Percentiles rank a stretch among this genome's conserved stretches.
Conservation (phyloP, 2,797 vertebrate genomes). For the Cetoscarus ocellatus region DNA sequence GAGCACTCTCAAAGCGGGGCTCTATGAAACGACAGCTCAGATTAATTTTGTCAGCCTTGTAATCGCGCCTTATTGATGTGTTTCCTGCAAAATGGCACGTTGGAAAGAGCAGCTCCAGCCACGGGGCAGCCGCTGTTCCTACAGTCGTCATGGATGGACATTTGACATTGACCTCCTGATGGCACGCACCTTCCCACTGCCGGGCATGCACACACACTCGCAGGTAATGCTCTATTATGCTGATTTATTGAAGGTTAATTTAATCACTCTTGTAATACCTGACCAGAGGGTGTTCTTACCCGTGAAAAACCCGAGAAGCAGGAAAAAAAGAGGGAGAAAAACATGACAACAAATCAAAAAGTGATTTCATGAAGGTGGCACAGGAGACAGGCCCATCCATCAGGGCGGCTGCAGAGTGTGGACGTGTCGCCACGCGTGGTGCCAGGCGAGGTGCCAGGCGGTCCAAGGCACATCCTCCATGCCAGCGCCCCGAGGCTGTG, state of each 20-base stretch:
- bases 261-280: constrained; percentile 80
- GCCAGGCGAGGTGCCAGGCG: constrained; percentile 83
- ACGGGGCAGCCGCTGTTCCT: constrained; percentile 69
- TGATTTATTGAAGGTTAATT: constrained; percentile 84
- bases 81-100: constrained; percentile 79
- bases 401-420: constrained; percentile 76
- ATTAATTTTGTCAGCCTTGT: constrained; percentile 84
- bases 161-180: constrained; percentile 65
- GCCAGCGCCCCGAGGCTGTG: constrained; percentile 81
- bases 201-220: constrained; percentile 52
- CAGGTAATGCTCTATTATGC: constrained; percentile 75
- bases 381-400: constrained; percentile 78
- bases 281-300: constrained; percentile 77
- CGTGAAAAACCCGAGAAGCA: constrained; percentile 67
- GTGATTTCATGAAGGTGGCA: constrained; percentile 82
- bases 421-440: constrained; percentile 76
- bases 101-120: constrained; percentile 78
- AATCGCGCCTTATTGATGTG: constrained; percentile 84
- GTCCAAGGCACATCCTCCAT: constrained; percentile 79
- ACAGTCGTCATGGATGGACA: constrained; percentile 63
- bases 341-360: constrained; percentile 84
- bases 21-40: constrained; percentile 78
- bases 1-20: constrained; percentile 75
- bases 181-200: constrained; percentile 61
- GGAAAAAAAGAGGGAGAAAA: constrained; percentile 55